Evolutionary conservation across 2,888 invertebrate genomes (phyloP), one percentile per base, ranked within the genome.

Genomic region (Dusona sp.): DNA sequence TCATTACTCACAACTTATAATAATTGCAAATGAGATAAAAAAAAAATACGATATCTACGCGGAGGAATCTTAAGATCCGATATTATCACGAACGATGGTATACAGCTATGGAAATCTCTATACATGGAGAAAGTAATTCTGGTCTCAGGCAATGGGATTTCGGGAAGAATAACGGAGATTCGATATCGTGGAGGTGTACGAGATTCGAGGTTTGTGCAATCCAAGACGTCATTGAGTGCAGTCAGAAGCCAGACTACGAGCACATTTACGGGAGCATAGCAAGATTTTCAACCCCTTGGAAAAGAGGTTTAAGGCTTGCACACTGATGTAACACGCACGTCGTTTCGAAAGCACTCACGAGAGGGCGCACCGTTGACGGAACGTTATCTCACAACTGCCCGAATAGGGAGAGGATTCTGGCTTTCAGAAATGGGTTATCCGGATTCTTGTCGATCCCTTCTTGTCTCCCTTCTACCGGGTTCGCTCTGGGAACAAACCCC

Each of bases 121-220:
- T 61, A 13, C n/a, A 72, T n/a, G n/a, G 2, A 67, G 42, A 33
- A 67, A 57, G 57, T 68, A 29, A 48, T 82, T 75, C 29, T 57
- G 75, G 45, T 67, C 29, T 16, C n/a, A 16, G 42, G 45, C 57
- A 82, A 82, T 75, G 70, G 61, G 75, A 77, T 86, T 78, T 73
- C 79, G 38, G 42, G 73, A 84, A 81, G 80, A 87, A 79, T 84
- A 84, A 84, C 45, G 86, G 61, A 79, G 81, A 87, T 82, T 72
- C 87, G 86, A 87, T 87, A 87, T 79, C 79, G 81, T 48, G 81
- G 38, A 61, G 48, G 36, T 64, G 64, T 68, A 75, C 45, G 78
- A 83, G 72, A 83, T 82, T 75, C 68, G 74, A 67, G 36, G 48
- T 65, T 54, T 42, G 57, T 25, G 57, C 74, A 48, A 42, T 19